These are phyloP conservation scores for Hylaeus volcanicus DNA, from an alignment of 1,140 invertebrate genomes.

Conservation along the genomic window DNA sequence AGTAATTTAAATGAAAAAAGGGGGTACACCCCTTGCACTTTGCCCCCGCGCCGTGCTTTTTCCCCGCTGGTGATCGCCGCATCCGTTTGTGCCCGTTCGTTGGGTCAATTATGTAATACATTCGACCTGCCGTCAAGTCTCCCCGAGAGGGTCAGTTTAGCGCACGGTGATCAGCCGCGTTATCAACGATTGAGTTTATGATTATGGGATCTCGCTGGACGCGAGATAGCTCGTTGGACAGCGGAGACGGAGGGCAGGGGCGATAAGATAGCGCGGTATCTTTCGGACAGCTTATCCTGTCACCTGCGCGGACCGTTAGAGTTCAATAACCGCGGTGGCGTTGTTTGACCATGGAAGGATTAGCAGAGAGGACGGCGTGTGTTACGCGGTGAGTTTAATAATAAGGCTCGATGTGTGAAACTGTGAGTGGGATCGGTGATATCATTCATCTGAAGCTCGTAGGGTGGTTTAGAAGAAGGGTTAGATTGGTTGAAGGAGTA, in stretches of 20 bases:
- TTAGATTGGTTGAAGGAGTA: too few species aligned
- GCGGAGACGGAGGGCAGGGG: too few species aligned
- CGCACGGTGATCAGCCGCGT: conserved; percentile 23
- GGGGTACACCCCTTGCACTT: conserved; percentile 28
- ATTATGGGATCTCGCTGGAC: conserved; percentile 26
- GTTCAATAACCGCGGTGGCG: neutral
- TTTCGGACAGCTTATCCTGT: conserved; percentile 4
- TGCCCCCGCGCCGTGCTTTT: conserved; percentile 25
- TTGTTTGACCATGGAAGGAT: neutral
- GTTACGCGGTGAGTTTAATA: too few species aligned
- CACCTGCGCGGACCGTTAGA: neutral
- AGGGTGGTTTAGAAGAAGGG: too few species aligned
- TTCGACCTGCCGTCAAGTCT: neutral
- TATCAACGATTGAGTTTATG: conserved; percentile 41
- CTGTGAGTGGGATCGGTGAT: too few species aligned
- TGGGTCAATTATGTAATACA: neutral
- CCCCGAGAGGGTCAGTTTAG: conserved; percentile 35
- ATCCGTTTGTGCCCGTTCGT: conserved; percentile 22
- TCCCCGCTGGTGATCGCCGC: conserved; percentile 24
- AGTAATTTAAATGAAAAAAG: conserved; percentile 72
- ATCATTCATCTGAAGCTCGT: too few species aligned
- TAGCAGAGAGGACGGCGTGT: too few species aligned
- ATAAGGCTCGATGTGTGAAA: too few species aligned
- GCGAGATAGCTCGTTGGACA: neutral
- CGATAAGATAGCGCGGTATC: conserved; percentile 14